phyloP scores from a whole-genome alignment of 2,113 vertebrate genomes.

The Deroptyus accipitrinus region DNA sequence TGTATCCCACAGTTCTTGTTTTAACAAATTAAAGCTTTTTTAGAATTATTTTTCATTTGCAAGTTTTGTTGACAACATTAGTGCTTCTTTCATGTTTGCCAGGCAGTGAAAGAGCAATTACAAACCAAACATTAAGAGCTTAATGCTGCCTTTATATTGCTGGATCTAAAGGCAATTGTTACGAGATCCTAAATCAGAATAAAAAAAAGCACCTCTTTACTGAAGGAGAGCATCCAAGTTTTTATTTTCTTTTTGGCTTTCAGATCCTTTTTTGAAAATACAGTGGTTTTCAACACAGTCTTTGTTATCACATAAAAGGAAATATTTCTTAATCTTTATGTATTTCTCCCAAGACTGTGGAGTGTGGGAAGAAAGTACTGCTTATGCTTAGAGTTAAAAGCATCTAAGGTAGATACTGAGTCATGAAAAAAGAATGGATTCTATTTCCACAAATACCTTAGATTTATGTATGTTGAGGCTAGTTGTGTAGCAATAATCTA shows the following conservation, averaged over 20 bases:
- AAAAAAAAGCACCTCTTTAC: background rate
- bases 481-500: background rate
- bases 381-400: background rate
- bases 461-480: background rate
- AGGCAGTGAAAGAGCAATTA: background rate
- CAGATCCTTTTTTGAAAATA: background rate
- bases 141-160: background rate
- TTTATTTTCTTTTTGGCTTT: background rate
- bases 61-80: background rate
- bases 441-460: background rate
- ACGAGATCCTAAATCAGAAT: background rate
- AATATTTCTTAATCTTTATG: background rate
- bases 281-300: background rate
- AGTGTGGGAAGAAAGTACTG: background rate
- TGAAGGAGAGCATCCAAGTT: background rate
- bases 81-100: background rate
- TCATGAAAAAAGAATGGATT: background rate
- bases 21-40: background rate
- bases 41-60: background rate
- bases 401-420: background rate
- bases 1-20: background rate
- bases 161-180: background rate
- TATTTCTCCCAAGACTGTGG: background rate
- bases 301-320: background rate
- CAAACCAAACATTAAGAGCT: background rate